A percentile compares a stretch with the other conserved stretches of the same genome.
Conservation (phyloP, 2,113 vertebrate species). For the Castor canadensis region DNA sequence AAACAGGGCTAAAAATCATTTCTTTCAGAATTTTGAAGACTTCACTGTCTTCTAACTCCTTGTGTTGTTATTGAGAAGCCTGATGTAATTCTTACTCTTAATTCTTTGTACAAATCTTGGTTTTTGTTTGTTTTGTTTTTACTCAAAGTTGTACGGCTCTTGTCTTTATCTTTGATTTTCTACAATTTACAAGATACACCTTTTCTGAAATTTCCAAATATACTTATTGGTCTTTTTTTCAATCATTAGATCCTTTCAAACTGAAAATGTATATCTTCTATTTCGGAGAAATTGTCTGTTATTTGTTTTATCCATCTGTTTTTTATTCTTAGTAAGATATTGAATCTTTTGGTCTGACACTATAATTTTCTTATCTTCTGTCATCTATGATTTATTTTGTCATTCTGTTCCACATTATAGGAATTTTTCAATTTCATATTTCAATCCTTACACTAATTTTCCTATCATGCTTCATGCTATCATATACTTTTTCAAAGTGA, state of each 20-base stretch:
- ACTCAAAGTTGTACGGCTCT: neutral
- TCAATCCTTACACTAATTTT: conserved; percentile 3
- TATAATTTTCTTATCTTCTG: neutral
- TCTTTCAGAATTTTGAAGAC: too few relatives aligned
- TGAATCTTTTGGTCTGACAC: neutral
- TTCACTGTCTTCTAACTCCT: too few relatives aligned
- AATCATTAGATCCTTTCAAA: neutral
- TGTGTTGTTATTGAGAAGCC: too few relatives aligned
- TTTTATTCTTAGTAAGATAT: conserved; percentile 4
- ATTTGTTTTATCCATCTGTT: neutral
- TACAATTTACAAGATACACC: neutral
- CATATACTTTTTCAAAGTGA: neutral
- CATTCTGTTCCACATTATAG: neutral
- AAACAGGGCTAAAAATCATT: too few relatives aligned
- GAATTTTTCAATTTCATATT: neutral
- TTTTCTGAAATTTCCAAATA: neutral
- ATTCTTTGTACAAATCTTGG: too few relatives aligned
- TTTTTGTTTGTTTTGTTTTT: too few relatives aligned
- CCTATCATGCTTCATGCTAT: neutral
- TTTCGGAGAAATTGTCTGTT: neutral
- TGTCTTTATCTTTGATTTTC: conserved; percentile 12
- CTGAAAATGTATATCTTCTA: neutral
- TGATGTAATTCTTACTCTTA: too few relatives aligned
- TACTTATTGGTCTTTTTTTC: neutral
- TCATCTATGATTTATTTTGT: neutral